Evolutionary conservation across 2,113 vertebrate species (phyloP), one percentile per base, ranked within the genome.

Genomic region (Misgurnus mizolepis): DNA sequence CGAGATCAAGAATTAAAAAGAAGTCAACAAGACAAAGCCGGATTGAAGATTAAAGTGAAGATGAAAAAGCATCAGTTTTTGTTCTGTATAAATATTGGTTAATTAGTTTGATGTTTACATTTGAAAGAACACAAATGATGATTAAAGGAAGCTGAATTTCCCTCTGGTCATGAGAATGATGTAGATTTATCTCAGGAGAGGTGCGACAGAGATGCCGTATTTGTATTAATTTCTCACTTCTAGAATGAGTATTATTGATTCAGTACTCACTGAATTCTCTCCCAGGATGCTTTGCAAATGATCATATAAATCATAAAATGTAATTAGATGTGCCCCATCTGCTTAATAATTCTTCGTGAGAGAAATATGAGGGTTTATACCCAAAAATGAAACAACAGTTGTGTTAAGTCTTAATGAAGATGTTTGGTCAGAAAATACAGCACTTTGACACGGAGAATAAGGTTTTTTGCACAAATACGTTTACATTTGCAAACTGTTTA

Each of bases 171-270:
- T 80, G 61, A 71, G 81, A 71, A 74, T 61, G 50, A 15, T 69
- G 78, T 67, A 75, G 34, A 85, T 85, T 84, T 14, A 83, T 82
- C 74, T 79, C 77, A 71, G 74, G 67, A 60, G 69, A 39, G 77
- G 76, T 53, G 73, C 53, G 47, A 58, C 40, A 71, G 39, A 81
- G 79, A 74, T 18, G 81, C 56, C 67, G 65, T 65, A 70, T 78
- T 60, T 70, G 78, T 82, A 84, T 83, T 82, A 65, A 85, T 81
- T 85, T 82, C 79, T 82, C 72, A 74, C 67, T 77, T 34, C 17
- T 69, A 76, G 79, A 84, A 80, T 43, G 74, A 82, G 81, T 80
- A 74, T 84, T 81, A 87, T 87, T 85, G 86, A 87, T 86, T 84
- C 70, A 64, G 64, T 84, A 67, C 74, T 81, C 47, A 41, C 70